A percentile compares a stretch with the other conserved stretches of the same genome.
These are phyloP conservation scores for Pharmacophagus antenor DNA, from an alignment of 2,888 invertebrate species.

Conservation along the genomic window DNA sequence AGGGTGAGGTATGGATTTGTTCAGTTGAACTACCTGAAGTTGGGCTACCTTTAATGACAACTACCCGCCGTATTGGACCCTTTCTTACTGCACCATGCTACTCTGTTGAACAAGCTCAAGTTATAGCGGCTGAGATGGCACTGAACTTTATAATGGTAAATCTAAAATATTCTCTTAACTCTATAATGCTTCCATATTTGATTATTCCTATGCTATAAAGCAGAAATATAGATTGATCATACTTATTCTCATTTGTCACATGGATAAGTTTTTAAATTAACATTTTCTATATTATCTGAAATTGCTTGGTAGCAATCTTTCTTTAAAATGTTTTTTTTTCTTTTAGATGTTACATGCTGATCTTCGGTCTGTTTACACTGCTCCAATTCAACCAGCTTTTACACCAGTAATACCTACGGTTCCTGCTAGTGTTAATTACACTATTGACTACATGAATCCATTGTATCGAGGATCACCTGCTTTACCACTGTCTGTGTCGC, in stretches of 20 bases:
- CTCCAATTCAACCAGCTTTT: slow-evolving; percentile 46
- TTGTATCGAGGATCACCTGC: slow-evolving; percentile 47
- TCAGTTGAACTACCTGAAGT: slow-evolving; percentile 60
- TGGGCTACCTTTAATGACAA: slow-evolving; percentile 50
- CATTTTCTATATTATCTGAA: not conserved
- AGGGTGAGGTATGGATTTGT: slow-evolving; percentile 55
- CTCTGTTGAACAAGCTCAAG: slow-evolving; percentile 56
- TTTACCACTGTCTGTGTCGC: slow-evolving; percentile 37
- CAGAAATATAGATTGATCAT: too few species aligned
- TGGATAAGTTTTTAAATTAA: not conserved
- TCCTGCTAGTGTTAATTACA: slow-evolving; percentile 45
- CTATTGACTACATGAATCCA: slow-evolving; percentile 50
- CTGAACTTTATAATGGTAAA: slow-evolving; percentile 59
- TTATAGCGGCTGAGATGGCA: slow-evolving; percentile 62
- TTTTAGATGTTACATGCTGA: slow-evolving; percentile 53
- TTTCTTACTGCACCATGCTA: slow-evolving; percentile 49
- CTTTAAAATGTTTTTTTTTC: slow-evolving; percentile 32
- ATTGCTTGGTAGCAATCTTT: too few species aligned
- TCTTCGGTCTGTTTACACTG: slow-evolving; percentile 39
- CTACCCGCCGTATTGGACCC: slow-evolving; percentile 55
- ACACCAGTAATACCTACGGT: slow-evolving; percentile 45
- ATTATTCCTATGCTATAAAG: too few species aligned
- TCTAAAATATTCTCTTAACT: not conserved
- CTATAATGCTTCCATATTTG: too few species aligned
- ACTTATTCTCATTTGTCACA: too few species aligned